Conservation (phyloP, 1,140 invertebrate genomes). For the Drosophila virilis region DNA sequence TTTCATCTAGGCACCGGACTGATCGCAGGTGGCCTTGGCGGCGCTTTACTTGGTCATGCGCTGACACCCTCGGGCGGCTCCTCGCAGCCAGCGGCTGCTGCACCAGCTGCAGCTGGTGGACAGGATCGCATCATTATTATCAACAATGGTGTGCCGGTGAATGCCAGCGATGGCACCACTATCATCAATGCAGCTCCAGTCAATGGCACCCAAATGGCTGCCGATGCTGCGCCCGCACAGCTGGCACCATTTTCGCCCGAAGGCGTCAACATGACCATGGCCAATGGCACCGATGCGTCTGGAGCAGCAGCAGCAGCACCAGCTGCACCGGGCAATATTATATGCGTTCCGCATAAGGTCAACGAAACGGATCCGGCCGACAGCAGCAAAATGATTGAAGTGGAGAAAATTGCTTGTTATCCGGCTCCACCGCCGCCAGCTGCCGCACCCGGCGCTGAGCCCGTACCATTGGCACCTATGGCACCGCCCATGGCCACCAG, state of each 20-base stretch:
- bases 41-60: constrained; percentile 72
- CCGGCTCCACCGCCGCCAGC: constrained; percentile 73
- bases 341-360: constrained; percentile 76
- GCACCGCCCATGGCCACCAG: constrained; percentile 42
- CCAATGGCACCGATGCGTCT: constrained; percentile 46
- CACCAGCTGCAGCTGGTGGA: constrained; percentile 49
- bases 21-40: constrained; percentile 72
- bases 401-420: constrained; percentile 81
- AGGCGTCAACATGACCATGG: constrained; percentile 84
- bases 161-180: constrained; percentile 72
- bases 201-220: constrained; percentile 36
- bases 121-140: constrained; percentile 81
- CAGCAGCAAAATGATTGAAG: constrained; percentile 72
- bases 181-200: constrained; percentile 67
- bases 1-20: constrained; percentile 65
- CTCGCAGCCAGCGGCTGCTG: constrained; percentile 54
- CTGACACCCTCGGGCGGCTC: constrained; percentile 65
- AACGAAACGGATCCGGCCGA: constrained; percentile 80
- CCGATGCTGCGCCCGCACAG: constrained; percentile 41
- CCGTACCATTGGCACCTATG: constrained; percentile 63
- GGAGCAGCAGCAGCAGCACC: constrained; percentile 30
- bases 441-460: constrained; percentile 53
- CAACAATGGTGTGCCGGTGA: constrained; percentile 74
- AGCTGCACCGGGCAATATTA: constrained; percentile 71
- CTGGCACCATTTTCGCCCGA: constrained; percentile 65